A percentile compares a stretch with the other conserved stretches of the same genome.
Conservation (phyloP, 2,113 vertebrate species). For the Machaerirhynchus nigripectus region DNA sequence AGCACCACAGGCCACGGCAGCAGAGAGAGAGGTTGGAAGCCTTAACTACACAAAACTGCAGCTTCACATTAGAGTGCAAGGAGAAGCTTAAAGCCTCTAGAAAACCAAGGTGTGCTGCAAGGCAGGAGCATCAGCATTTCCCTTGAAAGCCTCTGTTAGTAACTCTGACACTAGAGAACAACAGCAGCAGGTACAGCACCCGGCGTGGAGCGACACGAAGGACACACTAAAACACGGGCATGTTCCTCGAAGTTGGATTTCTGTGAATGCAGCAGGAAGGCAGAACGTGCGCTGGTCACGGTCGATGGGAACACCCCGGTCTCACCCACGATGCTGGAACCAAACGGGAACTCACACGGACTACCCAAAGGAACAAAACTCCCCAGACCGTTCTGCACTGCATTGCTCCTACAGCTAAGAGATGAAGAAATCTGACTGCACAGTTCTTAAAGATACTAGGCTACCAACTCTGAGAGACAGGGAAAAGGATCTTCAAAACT, state of each 20-base stretch:
- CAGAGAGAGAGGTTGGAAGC: not conserved
- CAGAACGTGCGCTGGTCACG: not conserved
- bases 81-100: conserved; percentile 16
- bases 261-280: not conserved
- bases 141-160: not conserved
- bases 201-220: not conserved
- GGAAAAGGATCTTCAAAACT: not conserved
- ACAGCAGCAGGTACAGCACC: not conserved
- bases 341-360: not conserved
- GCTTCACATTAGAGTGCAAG: not conserved
- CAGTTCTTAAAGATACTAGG: not conserved
- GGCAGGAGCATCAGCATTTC: not conserved
- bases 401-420: not conserved
- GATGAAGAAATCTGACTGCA: not conserved
- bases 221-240: not conserved
- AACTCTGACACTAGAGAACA: not conserved
- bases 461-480: not conserved
- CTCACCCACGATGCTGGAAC: not conserved
- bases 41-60: conserved; percentile 31
- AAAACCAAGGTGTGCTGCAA: not conserved
- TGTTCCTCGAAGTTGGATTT: not conserved
- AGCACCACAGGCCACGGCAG: not conserved
- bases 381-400: not conserved
- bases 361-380: not conserved
- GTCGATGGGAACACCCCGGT: not conserved